Evolutionary conservation across 2,888 invertebrate genomes (phyloP), one percentile per base, ranked within the genome.

Genomic region (Corythucha ciliata): DNA sequence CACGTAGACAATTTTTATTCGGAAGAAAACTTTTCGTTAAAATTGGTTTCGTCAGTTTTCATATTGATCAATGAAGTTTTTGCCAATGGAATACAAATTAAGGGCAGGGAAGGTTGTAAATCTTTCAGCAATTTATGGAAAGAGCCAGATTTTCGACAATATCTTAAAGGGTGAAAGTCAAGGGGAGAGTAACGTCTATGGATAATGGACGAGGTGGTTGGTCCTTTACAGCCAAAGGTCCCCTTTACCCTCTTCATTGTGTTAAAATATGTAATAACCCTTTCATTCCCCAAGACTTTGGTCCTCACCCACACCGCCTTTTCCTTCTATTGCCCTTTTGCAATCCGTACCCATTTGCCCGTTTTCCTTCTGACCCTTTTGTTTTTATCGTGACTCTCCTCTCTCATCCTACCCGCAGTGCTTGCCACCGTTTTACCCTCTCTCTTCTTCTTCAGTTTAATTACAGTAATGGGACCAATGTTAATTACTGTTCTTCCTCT

Each of bases 391-490:
- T n/a, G n/a, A n/a, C n/a, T n/a, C n/a, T n/a, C n/a, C n/a, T n/a
- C n/a, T n/a, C n/a, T n/a, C 25, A 14, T 21, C 47, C 26, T 20
- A 12, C n/a, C 6, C n/a, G 4, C 27, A 27, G 21, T 8, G 24
- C 8, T 16, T 29, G n/a, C 25, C 25, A 25, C 14, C n/a, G 18
- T 7, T 14, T n/a, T 34, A 21, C 45, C 49, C 50, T 46, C 42
- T 42, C 41, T 22, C 36, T 24, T 41, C 33, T 45, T 48, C 45
- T 45, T 52, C 55, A 52, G 48, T 55, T 55, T 52, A 55, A 55
- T 55, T 55, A 55, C 55, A 44, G 52, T 55, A 55, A 55, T 55
- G 55, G 55, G 48, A 48, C 48, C 55, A 48, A 52, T 55, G 52
- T 55, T 55, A 55, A 55, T 55, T 55, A 52, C 51, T 48, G 46